Base-by-base conservation (phyloP, 2,797 vertebrate genomes). In the Echiichthys vipera region DNA sequence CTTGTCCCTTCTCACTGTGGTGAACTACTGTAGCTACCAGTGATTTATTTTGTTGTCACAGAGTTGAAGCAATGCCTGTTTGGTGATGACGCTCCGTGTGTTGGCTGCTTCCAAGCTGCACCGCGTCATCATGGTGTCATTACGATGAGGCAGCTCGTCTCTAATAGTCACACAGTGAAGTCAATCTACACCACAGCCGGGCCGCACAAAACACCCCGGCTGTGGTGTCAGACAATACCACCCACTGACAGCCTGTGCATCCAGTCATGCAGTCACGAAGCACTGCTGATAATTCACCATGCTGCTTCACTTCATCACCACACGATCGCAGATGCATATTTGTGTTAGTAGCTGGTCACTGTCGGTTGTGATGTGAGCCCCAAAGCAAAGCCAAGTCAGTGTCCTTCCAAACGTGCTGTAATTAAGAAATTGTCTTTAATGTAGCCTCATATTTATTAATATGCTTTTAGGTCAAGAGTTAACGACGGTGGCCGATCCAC, bases 71-170 rank as follows among this genome's bases (percentile, higher is more conserved):
- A 9, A 12, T 27, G 27, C 36, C 11, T 40, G 27, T 30, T 14
- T 47, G 27, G 32, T 55, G 24, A 34, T 3, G 57, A 50, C 0
- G 27, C 54, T 40, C 14, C 45, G 17, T 43, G 20, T 34, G 30
- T 25, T 42, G 58, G 29, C 30, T 30, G 45, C 30, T 15, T 37
- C 4, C 47, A 57, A 46, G 24, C 14, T n/a, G 32, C 36, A 49
- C 17, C 30, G 4, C 39, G 91, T 96, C 81, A 95, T 89, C 42
- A 91, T 93, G 27, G 93, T 87, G 70, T 95, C 95, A 86, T 94
- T 93, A 17, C 89, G 95, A 0, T 89, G 94, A 61, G 94, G 95
- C 50, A 89, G 90, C 29, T 95, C 96, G 78, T 95, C 93, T 80
- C 94, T 95, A 86, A 64, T 92, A 27, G 67, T 96, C 72, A 95